phyloP scores from a whole-genome alignment of 2,797 vertebrate species.

The Apogon hyalosoma region DNA sequence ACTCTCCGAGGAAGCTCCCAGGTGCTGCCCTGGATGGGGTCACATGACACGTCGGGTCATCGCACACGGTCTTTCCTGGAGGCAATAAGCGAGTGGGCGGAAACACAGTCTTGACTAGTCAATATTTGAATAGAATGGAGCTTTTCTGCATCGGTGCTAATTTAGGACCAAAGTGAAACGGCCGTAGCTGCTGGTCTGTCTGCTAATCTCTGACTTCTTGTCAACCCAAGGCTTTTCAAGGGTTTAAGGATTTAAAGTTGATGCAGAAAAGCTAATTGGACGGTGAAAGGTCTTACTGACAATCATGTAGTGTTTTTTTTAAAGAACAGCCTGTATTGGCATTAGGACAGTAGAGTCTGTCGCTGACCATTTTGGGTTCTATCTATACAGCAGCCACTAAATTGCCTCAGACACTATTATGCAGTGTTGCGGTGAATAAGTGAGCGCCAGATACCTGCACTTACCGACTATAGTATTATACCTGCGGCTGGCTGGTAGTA shows the following conservation, averaged over 20 bases:
- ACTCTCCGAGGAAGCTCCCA: slow-evolving; percentile 65
- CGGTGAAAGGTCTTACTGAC: slow-evolving; percentile 14
- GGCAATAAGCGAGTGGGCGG: slow-evolving; percentile 61
- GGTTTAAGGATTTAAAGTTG: slow-evolving; percentile 30
- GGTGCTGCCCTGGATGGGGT: slow-evolving; percentile 71
- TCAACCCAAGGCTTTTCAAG: slow-evolving; percentile 4
- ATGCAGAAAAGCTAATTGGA: slow-evolving; percentile 23
- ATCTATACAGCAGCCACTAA: slow-evolving; percentile 1
- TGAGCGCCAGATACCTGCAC: no score
- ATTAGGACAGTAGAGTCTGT: neutral
- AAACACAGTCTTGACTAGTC: slow-evolving; percentile 51
- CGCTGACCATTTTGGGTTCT: slow-evolving; percentile 9
- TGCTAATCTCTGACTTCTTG: slow-evolving; percentile 18
- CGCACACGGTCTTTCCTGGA: slow-evolving; percentile 68
- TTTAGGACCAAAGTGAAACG: slow-evolving; percentile 35
- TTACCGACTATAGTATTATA: no score
- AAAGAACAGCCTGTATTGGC: neutral
- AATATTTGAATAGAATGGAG: slow-evolving; percentile 54
- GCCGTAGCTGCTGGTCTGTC: slow-evolving; percentile 16
- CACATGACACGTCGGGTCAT: slow-evolving; percentile 70
- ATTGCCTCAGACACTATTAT: slow-evolving; percentile 15
- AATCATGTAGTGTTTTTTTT: slow-evolving; percentile 5
- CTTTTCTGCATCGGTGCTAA: slow-evolving; percentile 59
- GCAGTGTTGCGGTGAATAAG: neutral
- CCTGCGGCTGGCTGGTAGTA: no score